A percentile compares a stretch with the other conserved stretches of the same genome.
Evolutionary conservation across 2,113 vertebrate species (phyloP).

Genomic region (Centropus unirufus): DNA sequence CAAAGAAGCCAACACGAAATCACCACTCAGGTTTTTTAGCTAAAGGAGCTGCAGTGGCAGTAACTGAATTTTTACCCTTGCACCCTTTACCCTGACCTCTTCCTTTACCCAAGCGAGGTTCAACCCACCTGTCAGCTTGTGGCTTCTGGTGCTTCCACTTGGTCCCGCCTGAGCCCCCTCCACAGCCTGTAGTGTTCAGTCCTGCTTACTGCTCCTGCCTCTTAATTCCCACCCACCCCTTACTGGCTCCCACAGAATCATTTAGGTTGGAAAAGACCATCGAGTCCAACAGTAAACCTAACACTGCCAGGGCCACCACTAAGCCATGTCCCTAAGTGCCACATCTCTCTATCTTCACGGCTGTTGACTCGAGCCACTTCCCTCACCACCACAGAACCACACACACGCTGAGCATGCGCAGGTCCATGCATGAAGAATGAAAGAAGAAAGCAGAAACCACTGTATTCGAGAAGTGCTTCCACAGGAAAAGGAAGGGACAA

Average conservation of each 20-base stretch:
- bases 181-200: not conserved
- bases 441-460: not conserved
- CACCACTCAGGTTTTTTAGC: not conserved
- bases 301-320: too few relatives aligned
- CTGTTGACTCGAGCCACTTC: too few relatives aligned
- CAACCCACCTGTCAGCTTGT: not conserved
- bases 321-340: too few relatives aligned
- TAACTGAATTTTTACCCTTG: not conserved
- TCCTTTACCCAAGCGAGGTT: not conserved
- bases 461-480: not conserved
- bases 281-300: too few relatives aligned
- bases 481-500: not conserved
- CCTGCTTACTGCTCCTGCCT: not conserved
- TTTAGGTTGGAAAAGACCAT: too few relatives aligned
- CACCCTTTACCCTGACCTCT: not conserved
- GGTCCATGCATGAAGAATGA: not conserved
- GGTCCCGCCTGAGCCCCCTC: fast-evolving
- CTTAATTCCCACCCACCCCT: not conserved
- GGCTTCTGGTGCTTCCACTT: not conserved
- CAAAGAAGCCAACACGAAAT: not conserved
- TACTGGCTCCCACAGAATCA: not conserved
- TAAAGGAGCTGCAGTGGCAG: not conserved
- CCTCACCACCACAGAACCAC: not conserved
- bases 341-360: too few relatives aligned
- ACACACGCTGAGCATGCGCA: not conserved